A percentile compares a stretch with the other conserved stretches of the same genome.
Evolutionary conservation across 2,113 vertebrate species (phyloP).

Genomic region (Zingel zingel): DNA sequence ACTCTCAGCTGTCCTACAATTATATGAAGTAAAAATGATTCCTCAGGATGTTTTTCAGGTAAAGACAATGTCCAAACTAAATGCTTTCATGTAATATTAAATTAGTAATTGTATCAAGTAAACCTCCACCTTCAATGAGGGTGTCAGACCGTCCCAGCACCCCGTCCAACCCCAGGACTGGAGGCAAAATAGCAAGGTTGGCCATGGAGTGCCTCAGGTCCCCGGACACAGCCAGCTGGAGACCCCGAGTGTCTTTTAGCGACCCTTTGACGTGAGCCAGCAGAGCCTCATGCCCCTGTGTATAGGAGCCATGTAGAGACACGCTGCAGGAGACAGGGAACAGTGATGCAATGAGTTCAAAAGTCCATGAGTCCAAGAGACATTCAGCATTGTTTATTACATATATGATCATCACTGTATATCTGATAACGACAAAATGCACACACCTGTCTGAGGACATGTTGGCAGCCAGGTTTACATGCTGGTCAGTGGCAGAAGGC

Average conservation of each 20-base stretch:
- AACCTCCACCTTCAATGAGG: constrained; percentile 80
- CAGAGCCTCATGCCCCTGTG: constrained; percentile 69
- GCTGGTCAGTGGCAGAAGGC: constrained; percentile 58
- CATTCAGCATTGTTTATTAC: not conserved
- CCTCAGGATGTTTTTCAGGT: not conserved
- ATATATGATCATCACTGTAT: not conserved
- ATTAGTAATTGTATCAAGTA: not conserved
- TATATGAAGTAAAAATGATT: not conserved
- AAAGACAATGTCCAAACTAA: not conserved
- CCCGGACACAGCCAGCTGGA: constrained; percentile 78
- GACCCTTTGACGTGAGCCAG: constrained; percentile 75
- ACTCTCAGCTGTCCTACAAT: constrained; percentile 84
- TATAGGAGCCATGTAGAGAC: constrained; percentile 77
- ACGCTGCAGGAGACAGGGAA: constrained; percentile 74
- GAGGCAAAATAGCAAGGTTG: constrained; percentile 75
- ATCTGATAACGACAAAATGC: not conserved
- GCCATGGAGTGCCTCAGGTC: constrained; percentile 81
- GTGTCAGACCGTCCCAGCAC: constrained; percentile 75
- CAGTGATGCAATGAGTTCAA: not conserved
- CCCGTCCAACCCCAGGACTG: constrained; percentile 77
- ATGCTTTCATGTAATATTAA: not conserved
- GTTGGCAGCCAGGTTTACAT: constrained; percentile 82
- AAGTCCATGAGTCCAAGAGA: not conserved
- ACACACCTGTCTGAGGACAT: constrained; percentile 84
- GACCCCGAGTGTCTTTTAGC: constrained; percentile 63